Percentiles rank a stretch among this genome's conserved stretches.
Evolutionary conservation across 1,140 invertebrate genomes (phyloP).

Genomic region (Laupala kohalensis): DNA sequence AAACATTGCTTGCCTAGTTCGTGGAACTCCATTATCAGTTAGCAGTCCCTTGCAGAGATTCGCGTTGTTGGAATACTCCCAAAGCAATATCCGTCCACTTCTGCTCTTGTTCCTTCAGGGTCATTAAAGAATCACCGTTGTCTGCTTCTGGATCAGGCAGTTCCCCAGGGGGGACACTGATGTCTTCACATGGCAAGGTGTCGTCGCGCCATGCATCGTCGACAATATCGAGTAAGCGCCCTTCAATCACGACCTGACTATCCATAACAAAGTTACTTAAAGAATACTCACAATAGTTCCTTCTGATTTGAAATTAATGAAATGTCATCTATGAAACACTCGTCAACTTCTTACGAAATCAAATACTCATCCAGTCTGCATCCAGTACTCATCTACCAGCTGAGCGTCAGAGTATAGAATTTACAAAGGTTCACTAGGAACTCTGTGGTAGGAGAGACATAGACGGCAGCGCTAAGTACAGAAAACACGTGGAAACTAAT

Average conservation of each 20-base stretch:
- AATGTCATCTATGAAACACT: too few relatives aligned
- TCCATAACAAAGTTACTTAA: too few relatives aligned
- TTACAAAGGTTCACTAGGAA: too few relatives aligned
- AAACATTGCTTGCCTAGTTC: constrained; percentile 37
- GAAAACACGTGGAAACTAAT: too few relatives aligned
- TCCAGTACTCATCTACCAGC: too few relatives aligned
- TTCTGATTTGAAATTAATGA: too few relatives aligned
- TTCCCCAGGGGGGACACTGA: constrained; percentile 73
- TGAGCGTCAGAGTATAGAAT: too few relatives aligned
- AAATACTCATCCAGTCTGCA: too few relatives aligned
- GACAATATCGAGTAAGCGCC: constrained; percentile 72
- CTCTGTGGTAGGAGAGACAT: too few relatives aligned
- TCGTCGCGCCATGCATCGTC: constrained; percentile 82
- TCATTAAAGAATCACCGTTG: constrained; percentile 78
- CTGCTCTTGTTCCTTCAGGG: constrained; percentile 78
- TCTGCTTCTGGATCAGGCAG: constrained; percentile 88
- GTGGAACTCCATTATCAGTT: constrained; percentile 24
- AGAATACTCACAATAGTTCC: too few relatives aligned
- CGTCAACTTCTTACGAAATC: too few relatives aligned
- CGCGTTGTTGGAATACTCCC: constrained; percentile 32
- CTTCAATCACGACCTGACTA: constrained; percentile 43
- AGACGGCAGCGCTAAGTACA: too few relatives aligned
- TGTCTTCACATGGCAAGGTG: constrained; percentile 77
- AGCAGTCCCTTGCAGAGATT: constrained; percentile 30
- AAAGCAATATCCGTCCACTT: constrained; percentile 76